Evolutionary conservation across 2,113 vertebrate species (phyloP).

Genomic region (Epinephelus moara): DNA sequence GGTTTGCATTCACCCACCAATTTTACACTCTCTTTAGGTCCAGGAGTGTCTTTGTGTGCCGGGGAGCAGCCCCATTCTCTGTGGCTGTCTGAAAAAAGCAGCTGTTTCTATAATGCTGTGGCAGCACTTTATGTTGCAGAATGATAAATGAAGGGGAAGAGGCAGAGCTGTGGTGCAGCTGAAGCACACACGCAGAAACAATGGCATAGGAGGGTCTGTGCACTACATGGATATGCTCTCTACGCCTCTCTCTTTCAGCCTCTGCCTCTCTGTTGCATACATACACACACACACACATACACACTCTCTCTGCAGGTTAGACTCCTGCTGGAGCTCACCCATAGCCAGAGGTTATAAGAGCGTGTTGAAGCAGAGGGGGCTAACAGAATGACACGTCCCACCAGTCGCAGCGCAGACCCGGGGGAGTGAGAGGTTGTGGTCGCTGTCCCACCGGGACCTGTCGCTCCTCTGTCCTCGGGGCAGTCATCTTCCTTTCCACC

Average conservation of each 20-base stretch:
- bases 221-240: slow-evolving; percentile 49
- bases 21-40: slow-evolving; percentile 87
- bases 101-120: slow-evolving; percentile 88
- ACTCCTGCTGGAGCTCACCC: slow-evolving; percentile 62
- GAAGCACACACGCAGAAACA: slow-evolving; percentile 77
- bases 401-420: slow-evolving; percentile 78
- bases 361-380: slow-evolving; percentile 51
- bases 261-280: slow-evolving; percentile 31
- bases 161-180: slow-evolving; percentile 80
- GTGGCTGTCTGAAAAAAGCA: slow-evolving; percentile 84
- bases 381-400: slow-evolving; percentile 84
- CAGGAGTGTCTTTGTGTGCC: slow-evolving; percentile 77
- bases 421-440: slow-evolving; percentile 77
- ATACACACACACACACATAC: slow-evolving; percentile 8
- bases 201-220: slow-evolving; percentile 67
- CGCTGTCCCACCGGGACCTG: slow-evolving; percentile 75
- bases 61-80: slow-evolving; percentile 73
- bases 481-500: slow-evolving; percentile 80
- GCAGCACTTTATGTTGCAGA: slow-evolving; percentile 81
- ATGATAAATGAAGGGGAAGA: slow-evolving; percentile 88
- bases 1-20: slow-evolving; percentile 85
- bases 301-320: slow-evolving; percentile 65
- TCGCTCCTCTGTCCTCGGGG: slow-evolving; percentile 82
- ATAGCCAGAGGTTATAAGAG: slow-evolving; percentile 80
- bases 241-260: slow-evolving; percentile 39